Conservation (phyloP, 2,888 invertebrate species). For the Conchocele bisecta region DNA sequence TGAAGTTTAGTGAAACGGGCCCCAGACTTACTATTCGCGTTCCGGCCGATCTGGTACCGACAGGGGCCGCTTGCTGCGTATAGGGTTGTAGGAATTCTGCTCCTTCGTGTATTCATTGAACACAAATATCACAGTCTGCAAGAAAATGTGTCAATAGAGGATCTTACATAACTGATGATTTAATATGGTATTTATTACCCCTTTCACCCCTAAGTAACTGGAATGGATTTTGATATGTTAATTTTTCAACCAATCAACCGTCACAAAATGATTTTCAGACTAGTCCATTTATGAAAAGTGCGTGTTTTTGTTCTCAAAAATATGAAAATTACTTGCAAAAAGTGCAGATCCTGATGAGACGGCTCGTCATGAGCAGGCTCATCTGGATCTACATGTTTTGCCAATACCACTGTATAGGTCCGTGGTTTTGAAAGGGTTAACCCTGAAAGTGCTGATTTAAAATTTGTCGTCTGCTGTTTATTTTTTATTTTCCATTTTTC, state of each 20-base stretch:
- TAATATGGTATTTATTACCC: background rate
- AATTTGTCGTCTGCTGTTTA: no score
- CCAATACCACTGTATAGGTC: no score
- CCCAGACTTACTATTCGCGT: slow-evolving; percentile 71
- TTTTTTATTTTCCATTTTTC: no score
- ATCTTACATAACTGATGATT: background rate
- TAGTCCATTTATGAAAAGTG: no score
- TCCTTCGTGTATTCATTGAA: slow-evolving; percentile 75
- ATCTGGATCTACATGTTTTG: no score
- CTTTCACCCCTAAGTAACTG: background rate
- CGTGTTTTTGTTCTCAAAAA: no score
- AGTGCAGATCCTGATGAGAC: no score
- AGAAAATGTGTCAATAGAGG: slow-evolving; percentile 15
- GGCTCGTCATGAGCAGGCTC: no score
- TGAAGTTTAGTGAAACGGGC: no score
- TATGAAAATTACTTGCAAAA: no score
- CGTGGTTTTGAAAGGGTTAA: no score
- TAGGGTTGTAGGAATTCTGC: slow-evolving; percentile 77
- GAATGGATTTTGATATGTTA: background rate
- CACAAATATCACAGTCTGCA: slow-evolving; percentile 71
- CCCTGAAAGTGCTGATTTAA: no score
- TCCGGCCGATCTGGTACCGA: slow-evolving; percentile 69
- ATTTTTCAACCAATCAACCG: background rate
- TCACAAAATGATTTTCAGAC: background rate
- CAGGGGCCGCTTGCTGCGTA: slow-evolving; percentile 77